A percentile compares a stretch with the other conserved stretches of the same genome.
Conservation (phyloP, 2,888 invertebrate genomes). For the Monochamus alternatus region DNA sequence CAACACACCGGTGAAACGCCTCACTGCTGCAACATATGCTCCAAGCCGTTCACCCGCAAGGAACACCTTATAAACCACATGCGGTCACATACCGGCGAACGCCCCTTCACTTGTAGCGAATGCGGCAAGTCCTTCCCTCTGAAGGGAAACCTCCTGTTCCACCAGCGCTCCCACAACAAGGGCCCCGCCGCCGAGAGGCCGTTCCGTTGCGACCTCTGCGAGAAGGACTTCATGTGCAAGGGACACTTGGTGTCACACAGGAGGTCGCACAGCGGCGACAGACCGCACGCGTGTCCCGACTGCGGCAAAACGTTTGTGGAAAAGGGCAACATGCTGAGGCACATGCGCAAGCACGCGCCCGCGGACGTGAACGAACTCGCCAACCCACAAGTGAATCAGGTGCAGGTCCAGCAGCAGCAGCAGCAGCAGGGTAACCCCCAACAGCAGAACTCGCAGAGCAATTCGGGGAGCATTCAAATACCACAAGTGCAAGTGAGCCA, state of each 20-base stretch:
- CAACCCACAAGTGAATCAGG: conserved; percentile 39
- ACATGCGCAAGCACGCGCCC: conserved; percentile 78
- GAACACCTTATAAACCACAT: conserved; percentile 84
- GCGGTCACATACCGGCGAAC: conserved; percentile 86
- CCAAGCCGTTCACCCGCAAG: conserved; percentile 83
- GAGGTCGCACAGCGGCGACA: conserved; percentile 82
- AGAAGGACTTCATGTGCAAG: conserved; percentile 91
- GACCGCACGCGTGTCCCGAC: conserved; percentile 78
- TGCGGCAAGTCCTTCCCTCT: conserved; percentile 91
- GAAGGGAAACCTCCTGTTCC: conserved; percentile 87
- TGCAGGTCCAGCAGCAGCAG: conserved; percentile 64
- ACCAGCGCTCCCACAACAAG: conserved; percentile 89
- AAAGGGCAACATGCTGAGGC: conserved; percentile 84
- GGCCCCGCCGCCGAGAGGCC: conserved; percentile 69
- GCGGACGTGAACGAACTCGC: conserved; percentile 32
- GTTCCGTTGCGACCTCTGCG: conserved; percentile 88
- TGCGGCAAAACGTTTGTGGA: conserved; percentile 87
- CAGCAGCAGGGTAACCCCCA: conserved; percentile 60
- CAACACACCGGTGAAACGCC: conserved; percentile 83
- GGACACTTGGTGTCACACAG: conserved; percentile 89
- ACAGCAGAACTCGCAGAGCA: conserved; percentile 44
- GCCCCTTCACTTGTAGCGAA: conserved; percentile 87
- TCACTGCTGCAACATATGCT: conserved; percentile 82
- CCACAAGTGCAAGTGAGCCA: conserved; percentile 65
- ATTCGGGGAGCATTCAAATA: conserved; percentile 65